Percentiles rank a stretch among this genome's conserved stretches.
phyloP scores from a whole-genome alignment of 2,888 invertebrate genomes.

The Bhutanitis thaidina region DNA sequence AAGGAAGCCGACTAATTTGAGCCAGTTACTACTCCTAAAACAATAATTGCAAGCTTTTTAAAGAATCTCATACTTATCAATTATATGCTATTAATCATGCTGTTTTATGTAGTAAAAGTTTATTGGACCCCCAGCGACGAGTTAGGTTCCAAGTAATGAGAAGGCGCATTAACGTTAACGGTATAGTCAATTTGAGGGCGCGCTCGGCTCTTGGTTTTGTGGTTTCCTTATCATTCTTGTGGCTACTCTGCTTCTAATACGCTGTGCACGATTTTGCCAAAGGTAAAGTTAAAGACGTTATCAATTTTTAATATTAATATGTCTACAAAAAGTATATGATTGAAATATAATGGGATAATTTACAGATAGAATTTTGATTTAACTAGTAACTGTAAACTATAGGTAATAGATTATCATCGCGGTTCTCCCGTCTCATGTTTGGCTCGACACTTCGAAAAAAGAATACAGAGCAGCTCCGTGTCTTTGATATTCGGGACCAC shows the following conservation, averaged over 20 bases:
- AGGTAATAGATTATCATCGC: constrained; percentile 45
- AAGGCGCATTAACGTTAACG: constrained; percentile 16
- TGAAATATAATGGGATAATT: too few relatives aligned
- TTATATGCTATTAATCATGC: too few relatives aligned
- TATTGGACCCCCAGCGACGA: constrained; percentile 1
- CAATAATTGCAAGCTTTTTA: too few relatives aligned
- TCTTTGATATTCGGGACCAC: constrained; percentile 25
- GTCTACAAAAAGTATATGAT: too few relatives aligned
- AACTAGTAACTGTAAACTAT: too few relatives aligned
- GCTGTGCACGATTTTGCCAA: neutral
- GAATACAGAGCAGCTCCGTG: constrained; percentile 29
- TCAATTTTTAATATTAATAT: too few relatives aligned
- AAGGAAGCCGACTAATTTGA: too few relatives aligned
- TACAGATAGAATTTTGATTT: too few relatives aligned
- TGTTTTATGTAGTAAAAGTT: constrained; percentile 12
- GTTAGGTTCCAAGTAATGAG: constrained; percentile 6
- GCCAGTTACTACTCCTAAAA: too few relatives aligned
- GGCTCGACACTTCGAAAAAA: constrained; percentile 42
- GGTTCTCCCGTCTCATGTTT: constrained; percentile 41
- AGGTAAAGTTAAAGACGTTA: neutral
- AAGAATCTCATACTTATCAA: too few relatives aligned
- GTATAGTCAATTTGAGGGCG: constrained; percentile 23
- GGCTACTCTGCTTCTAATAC: constrained; percentile 13
- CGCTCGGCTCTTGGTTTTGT: constrained; percentile 25
- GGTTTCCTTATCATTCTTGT: constrained; percentile 31